Base-by-base conservation (phyloP, 37 sponge, comb jelly and placozoan species). In the Cladorhizidae sp. region DNA sequence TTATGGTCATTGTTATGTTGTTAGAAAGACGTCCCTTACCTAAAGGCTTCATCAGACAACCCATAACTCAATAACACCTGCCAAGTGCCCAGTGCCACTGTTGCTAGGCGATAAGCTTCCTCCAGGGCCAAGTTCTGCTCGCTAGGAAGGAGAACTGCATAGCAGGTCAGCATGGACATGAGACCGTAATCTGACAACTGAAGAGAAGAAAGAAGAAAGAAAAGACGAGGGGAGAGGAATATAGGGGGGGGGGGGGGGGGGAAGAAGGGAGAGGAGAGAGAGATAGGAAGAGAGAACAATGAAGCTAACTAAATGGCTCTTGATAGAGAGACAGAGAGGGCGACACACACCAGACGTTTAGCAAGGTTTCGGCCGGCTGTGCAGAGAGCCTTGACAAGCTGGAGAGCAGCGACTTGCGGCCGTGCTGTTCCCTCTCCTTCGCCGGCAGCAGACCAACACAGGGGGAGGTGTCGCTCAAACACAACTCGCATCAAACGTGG, bases 311-410 rank as follows among this genome's bases (percentile, higher is more conserved):
- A 12, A 20, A 20, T 54, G 17, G n/a, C 17, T 20, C 17, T 20
- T 64, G 65, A 64, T 18, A 15, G 11, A 64, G 65, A 18, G 31
- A 28, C n/a, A 25, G 65, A 64, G 20, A 25, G 29, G 9, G 9
- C 11, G 29, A 41, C n/a, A 39, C 83, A 71, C 42, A 90, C 94
- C 87, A 93, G 58, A 11, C 64, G 51, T 58, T 77, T 35, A 15
- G 94, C 70, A 11, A 93, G 40, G 76, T 86, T 75, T 31, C 94
- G 76, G 11, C 91, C 74, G 37, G 94, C 91, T 55, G 78, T 41
- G 52, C 80, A 70, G 38, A 93, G 50, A 40, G 80, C 75, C n/a
- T n/a, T 38, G 17, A 90, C 56, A 70, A 93, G 85, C 40, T 72
- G 76, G 56, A 93, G 36, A 43, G 92, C 94, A 5, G 59, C 57